phyloP scores from a whole-genome alignment of 92 coral and sea anemone genomes.

The Hydrozoanthus gracilis region DNA sequence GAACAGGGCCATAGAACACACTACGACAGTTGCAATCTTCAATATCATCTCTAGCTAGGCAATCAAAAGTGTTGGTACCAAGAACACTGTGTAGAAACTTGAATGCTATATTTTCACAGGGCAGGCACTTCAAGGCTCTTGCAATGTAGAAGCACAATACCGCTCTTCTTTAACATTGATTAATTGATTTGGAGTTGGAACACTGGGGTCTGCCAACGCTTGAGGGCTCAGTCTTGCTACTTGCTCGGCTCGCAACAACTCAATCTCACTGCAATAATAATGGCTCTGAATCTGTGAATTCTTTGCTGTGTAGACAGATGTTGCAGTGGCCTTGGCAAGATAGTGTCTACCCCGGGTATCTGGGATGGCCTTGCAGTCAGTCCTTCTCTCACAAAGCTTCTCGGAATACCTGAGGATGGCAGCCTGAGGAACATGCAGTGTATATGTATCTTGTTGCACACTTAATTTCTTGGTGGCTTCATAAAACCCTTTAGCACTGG shows the following conservation, averaged over 20 bases:
- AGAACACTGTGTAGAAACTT: constrained; percentile 48
- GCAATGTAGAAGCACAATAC: constrained; percentile 59
- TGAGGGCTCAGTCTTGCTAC: constrained; percentile 10
- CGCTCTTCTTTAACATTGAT: constrained; percentile 38
- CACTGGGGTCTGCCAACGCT: background rate
- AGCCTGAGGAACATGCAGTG: background rate
- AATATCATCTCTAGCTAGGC: constrained; percentile 57
- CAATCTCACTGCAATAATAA: background rate
- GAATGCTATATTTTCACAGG: constrained; percentile 30
- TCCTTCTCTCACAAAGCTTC: constrained; percentile 18
- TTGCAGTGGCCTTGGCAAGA: constrained; percentile 12
- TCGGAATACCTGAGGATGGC: constrained; percentile 10
- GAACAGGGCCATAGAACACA: constrained; percentile 7
- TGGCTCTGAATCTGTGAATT: background rate
- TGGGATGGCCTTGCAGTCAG: constrained; percentile 28
- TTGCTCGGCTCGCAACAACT: background rate
- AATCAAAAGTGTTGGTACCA: constrained; percentile 44
- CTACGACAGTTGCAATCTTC: background rate
- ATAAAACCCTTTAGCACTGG: constrained; percentile 2
- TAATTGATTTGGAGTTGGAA: constrained; percentile 45
- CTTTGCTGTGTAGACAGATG: constrained; percentile 8
- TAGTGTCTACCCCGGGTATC: constrained; percentile 1
- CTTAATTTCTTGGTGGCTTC: background rate
- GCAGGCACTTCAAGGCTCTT: constrained; percentile 40
- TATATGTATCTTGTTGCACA: background rate